Evolutionary conservation across 2,113 vertebrate genomes (phyloP), one percentile per base, ranked within the genome.

Genomic region (Cavia aperea): DNA sequence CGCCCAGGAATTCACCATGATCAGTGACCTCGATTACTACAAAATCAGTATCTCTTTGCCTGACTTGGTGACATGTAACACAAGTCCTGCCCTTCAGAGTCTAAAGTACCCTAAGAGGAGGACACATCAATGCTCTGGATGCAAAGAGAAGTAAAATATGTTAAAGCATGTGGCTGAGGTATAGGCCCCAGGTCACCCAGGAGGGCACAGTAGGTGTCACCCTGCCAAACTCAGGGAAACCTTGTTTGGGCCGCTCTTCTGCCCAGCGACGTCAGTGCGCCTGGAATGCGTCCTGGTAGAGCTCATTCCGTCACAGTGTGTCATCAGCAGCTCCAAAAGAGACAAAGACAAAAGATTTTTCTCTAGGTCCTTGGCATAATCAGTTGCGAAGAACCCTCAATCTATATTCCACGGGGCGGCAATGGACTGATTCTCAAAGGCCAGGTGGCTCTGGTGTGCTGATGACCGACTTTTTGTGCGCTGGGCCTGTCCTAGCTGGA

Each of bases 261-360:
- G 36, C 23, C 58, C 60, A 14, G 54, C 10, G 23, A 1, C 7
- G 39, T 54, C 65, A 31, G 6, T 2, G 9, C n/a, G 7, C 21
- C 39, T 1, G 31, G 10, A 36, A 14, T 7, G 65, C 18, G 5
- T 18, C 36, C 18, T 24, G 11, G 58, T 12, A 21, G 84, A 73
- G 51, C 68, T 79, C 77, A 21, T 1, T 11, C 5, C 4, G 1
- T 68, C 4, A 4, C 6, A 6, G 15, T 1, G 2, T 14, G 33
- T 77, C 1, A 33, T 36, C 13, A 10, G 33, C 54, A 24, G 31
- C 56, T 62, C 60, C 63, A 31, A 2, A 19, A 11, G 6, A 72
- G 31, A 49, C 10, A 78, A 90, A 90, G 78, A 51, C 29, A 75
- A 39, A 72, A 54, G 9, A 0, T 23, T 46, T 62, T 60, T 58